Base-by-base conservation (phyloP, 2,888 invertebrate species). In the Serripes groenlandicus region DNA sequence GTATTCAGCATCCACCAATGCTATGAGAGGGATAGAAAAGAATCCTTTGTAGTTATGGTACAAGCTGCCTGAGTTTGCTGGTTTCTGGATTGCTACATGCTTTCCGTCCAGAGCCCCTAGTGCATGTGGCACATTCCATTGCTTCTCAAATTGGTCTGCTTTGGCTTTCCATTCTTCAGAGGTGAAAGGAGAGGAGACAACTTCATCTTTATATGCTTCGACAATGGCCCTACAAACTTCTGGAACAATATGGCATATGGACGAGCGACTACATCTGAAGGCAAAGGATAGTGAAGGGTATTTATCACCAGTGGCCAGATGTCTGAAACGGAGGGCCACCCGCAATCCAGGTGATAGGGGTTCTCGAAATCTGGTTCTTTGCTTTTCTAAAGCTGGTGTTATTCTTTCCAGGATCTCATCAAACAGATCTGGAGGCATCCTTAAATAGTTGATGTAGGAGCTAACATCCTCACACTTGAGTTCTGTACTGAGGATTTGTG, bases 141-240 rank as follows among this genome's bases (percentile, higher is more conserved):
- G 21, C 9, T 18, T 7, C 26, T 28, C 28, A 21, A 64, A 64
- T 4, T 35, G 5, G 34, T 21, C 34, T 7, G 64, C 32, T 4
- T 34, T 35, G 11, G n/a, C 34, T 18, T 64, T n/a, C 23, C 35
- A n/a, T 11, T 35, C 5, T n/a, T 32, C 5, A 18, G 35, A 23
- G 11, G 15, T 15, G 28, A 52, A 34, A 30, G 84, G 86, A 26
- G n/a, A 37, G n/a, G 62, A 18, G 42, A 85, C n/a, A n/a, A 85
- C 80, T 23, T 87, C 85, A 37, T 80, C 72, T 58, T 76, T 83
- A 52, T 81, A 81, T 30, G 52, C 78, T 32, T 74, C 60, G n/a
- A 85, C 74, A 35, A 88, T 86, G 58, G 78, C 88, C 56, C 71
- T 49, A 66, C 86, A 84, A 30, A 88, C 84, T 58, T 81, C 77